Evolutionary conservation across 2,113 vertebrate genomes (phyloP).

Genomic region (Marcusenius ussheri): DNA sequence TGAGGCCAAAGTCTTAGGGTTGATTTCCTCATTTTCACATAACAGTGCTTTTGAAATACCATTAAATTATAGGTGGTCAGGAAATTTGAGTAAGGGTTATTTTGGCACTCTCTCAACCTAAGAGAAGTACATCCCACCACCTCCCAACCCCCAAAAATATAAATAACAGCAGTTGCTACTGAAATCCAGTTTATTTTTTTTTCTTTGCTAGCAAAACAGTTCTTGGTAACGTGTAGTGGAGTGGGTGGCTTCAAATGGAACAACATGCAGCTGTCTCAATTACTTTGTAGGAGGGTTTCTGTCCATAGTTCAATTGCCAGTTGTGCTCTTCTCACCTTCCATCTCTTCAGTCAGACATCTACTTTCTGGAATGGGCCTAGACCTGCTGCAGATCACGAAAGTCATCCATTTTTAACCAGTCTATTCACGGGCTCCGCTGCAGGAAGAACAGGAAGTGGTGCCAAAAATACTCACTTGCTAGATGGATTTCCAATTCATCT

Average conservation of each 20-base stretch:
- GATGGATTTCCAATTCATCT: constrained; percentile 26
- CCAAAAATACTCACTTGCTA: constrained; percentile 33
- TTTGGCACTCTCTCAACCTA: not conserved
- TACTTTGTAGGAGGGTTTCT: not conserved
- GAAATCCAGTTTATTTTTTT: not conserved
- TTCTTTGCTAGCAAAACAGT: not conserved
- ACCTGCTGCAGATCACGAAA: not conserved
- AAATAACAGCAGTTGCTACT: not conserved
- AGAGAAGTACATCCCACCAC: not conserved
- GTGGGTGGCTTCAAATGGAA: not conserved
- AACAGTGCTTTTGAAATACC: not conserved
- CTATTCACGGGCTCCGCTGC: constrained; percentile 18
- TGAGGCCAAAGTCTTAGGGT: not conserved
- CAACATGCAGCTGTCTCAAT: not conserved
- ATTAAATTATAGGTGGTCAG: not conserved
- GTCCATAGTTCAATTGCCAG: not conserved
- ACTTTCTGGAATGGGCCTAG: not conserved
- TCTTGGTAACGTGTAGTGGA: not conserved
- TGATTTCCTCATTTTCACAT: not conserved
- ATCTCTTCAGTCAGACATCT: not conserved
- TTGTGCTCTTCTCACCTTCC: not conserved
- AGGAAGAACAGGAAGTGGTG: constrained; percentile 24
- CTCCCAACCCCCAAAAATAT: not conserved
- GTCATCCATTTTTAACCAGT: constrained; percentile 10
- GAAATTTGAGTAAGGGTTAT: not conserved